phyloP scores from a whole-genome alignment of 2,888 invertebrate species.

The Phengaris arion region DNA sequence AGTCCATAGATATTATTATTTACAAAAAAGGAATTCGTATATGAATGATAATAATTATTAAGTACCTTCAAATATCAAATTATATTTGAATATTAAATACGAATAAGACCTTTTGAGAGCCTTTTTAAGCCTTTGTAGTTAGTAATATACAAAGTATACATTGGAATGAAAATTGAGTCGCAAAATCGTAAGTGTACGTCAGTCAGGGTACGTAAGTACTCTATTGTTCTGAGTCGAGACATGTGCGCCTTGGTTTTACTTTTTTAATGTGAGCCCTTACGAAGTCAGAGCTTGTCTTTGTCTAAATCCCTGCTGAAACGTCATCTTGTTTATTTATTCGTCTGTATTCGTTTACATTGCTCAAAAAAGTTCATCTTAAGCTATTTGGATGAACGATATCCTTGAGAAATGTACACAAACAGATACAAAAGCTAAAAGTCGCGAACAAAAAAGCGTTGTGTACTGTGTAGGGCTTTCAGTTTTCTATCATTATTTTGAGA shows the following conservation, averaged over 20 bases:
- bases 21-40: too few species aligned
- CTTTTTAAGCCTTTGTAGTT: too few species aligned
- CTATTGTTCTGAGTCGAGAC: constrained; percentile 11
- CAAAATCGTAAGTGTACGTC: not conserved
- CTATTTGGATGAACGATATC: not conserved
- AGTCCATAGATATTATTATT: too few species aligned
- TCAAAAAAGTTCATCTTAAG: not conserved
- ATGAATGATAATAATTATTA: too few species aligned
- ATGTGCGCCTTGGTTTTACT: not conserved
- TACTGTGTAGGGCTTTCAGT: not conserved
- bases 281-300: constrained; percentile 11
- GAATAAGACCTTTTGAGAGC: too few species aligned
- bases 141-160: too few species aligned
- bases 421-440: not conserved
- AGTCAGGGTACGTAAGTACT: not conserved
- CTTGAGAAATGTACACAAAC: constrained; percentile 18
- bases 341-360: not conserved
- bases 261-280: constrained; percentile 21
- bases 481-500: not conserved
- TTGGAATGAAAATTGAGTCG: not conserved
- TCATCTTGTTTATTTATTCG: constrained; percentile 7
- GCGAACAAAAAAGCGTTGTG: not conserved
- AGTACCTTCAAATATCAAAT: too few species aligned
- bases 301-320: not conserved
- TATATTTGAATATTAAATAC: too few species aligned